Percentiles rank a stretch among this genome's conserved stretches.
phyloP scores from a whole-genome alignment of 1,140 invertebrate species.

The Danaus melanippus region DNA sequence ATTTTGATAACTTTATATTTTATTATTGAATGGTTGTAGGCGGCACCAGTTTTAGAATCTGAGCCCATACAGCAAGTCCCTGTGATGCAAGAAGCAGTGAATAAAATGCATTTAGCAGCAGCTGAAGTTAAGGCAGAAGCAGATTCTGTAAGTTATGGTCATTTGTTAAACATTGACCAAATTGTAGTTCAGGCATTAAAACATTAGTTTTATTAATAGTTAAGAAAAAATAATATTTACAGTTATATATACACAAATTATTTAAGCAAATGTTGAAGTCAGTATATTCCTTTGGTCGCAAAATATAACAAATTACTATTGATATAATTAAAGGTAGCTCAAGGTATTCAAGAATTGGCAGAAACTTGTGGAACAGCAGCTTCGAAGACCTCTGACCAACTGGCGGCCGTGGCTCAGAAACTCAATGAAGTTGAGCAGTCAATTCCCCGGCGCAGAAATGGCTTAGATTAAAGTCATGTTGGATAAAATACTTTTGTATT shows the following conservation, averaged over 20 bases:
- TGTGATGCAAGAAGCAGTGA: slow-evolving; percentile 49
- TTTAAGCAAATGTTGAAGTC: neutral
- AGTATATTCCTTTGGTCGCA: neutral
- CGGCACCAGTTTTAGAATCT: slow-evolving; percentile 54
- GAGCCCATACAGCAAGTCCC: slow-evolving; percentile 56
- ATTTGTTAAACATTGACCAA: neutral
- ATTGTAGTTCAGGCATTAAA: too few species aligned
- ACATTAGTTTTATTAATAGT: too few species aligned
- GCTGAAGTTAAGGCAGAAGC: slow-evolving; percentile 51
- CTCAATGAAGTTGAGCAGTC: slow-evolving; percentile 56
- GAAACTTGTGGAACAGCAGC: slow-evolving; percentile 59
- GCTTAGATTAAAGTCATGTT: slow-evolving; percentile 37
- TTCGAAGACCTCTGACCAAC: slow-evolving; percentile 45
- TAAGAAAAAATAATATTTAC: too few species aligned
- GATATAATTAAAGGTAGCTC: slow-evolving; percentile 37
- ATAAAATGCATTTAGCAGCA: slow-evolving; percentile 52
- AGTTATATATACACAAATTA: neutral
- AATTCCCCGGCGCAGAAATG: slow-evolving; percentile 55
- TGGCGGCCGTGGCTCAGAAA: slow-evolving; percentile 50
- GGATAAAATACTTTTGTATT: neutral
- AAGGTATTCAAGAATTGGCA: slow-evolving; percentile 55
- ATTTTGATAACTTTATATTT: neutral
- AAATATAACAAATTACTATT: neutral
- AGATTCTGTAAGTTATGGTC: slow-evolving; percentile 37
- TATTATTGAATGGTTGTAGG: slow-evolving; percentile 26